These are phyloP conservation scores for Leptosomus discolor DNA, from an alignment of 2,113 vertebrate genomes.

Conservation along the genomic window DNA sequence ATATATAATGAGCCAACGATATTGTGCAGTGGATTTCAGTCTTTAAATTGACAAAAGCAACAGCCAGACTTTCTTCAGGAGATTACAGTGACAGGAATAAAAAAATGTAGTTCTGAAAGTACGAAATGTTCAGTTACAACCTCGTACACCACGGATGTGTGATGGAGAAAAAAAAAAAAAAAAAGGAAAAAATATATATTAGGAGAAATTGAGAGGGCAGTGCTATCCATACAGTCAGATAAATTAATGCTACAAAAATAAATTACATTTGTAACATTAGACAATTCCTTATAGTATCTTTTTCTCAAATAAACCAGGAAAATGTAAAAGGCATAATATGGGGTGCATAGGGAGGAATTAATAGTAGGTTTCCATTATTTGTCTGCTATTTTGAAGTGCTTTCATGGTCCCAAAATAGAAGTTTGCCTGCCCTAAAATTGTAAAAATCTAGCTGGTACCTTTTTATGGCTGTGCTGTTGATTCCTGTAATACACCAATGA, in stretches of 20 bases:
- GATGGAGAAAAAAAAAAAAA: neutral
- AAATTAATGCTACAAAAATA: too few species aligned
- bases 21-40: neutral
- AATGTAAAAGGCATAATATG: neutral
- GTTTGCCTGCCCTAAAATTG: slow-evolving; percentile 30
- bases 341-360: neutral
- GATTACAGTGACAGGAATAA: neutral
- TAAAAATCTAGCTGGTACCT: slow-evolving; percentile 9
- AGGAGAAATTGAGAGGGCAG: neutral
- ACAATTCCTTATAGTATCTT: neutral
- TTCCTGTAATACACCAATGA: slow-evolving; percentile 24
- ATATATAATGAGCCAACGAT: neutral
- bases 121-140: neutral
- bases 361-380: neutral
- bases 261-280: neutral
- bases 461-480: slow-evolving; percentile 21
- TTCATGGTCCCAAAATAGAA: slow-evolving; percentile 50
- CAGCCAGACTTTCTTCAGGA: neutral
- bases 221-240: neutral
- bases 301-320: neutral
- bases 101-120: neutral
- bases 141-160: neutral
- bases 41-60: neutral
- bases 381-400: slow-evolving; percentile 17
- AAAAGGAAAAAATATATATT: neutral